Percentiles rank a stretch among this genome's conserved stretches.
These are phyloP conservation scores for Aythya baeri DNA, from an alignment of 2,113 vertebrate genomes.

Conservation along the genomic window DNA sequence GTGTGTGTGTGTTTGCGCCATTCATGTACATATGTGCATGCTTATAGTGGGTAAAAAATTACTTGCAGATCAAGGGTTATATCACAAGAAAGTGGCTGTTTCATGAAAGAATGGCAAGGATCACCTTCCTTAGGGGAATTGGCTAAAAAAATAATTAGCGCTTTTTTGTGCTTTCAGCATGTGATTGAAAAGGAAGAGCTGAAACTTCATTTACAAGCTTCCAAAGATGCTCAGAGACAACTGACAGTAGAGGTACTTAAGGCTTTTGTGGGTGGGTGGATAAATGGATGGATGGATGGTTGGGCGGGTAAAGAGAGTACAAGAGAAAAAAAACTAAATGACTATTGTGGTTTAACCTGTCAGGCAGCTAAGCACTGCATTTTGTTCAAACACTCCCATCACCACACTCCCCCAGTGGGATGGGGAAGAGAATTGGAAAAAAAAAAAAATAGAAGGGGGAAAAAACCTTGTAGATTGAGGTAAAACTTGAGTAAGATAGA, in stretches of 20 bases:
- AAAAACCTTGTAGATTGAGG: too few species aligned
- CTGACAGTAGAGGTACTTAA: constrained; percentile 91
- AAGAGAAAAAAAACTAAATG: neutral
- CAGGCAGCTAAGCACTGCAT: too few species aligned
- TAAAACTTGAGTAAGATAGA: too few species aligned
- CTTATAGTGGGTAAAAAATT: neutral
- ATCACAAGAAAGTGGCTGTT: neutral
- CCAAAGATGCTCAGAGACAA: constrained; percentile 95
- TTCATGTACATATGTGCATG: rapidly evolving
- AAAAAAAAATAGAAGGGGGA: too few species aligned
- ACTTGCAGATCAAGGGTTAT: neutral
- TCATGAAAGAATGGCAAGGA: neutral
- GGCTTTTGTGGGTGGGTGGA: neutral
- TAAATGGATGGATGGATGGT: too few species aligned
- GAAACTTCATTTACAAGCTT: constrained; percentile 94
- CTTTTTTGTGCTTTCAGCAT: constrained; percentile 78
- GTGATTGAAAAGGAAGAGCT: constrained; percentile 97
- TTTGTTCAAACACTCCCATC: too few species aligned
- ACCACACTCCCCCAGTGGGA: too few species aligned
- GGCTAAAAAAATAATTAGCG: neutral
- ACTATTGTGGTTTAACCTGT: too few species aligned
- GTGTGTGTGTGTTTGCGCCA: neutral
- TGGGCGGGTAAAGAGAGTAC: neutral
- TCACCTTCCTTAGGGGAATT: neutral
- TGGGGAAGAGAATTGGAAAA: too few species aligned